Base-by-base conservation (phyloP, 2,113 vertebrate species). In the Aphyosemion australe region DNA sequence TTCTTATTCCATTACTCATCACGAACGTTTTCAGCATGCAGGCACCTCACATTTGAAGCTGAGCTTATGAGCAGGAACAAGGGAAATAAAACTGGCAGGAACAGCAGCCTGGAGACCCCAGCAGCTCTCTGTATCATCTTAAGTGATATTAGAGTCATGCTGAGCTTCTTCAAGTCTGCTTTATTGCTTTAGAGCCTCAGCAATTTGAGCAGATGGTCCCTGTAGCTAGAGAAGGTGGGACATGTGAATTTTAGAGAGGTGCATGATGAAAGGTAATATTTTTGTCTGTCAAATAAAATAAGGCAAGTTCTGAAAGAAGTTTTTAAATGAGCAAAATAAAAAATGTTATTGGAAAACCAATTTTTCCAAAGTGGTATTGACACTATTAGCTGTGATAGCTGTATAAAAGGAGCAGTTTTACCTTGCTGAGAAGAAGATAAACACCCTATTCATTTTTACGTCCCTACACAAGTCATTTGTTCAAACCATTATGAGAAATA, bases 11-110 rank as follows among this genome's bases (percentile, higher is more conserved):
- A 65, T 80, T 79, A 67, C 76, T 85, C 65, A 82, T 75, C 70
- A 63, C 19, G 47, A 47, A 45, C 59, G 32, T 54, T 65, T 80
- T 72, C 64, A 31, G 66, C 59, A 46, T 5, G 56, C 58, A 10
- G 61, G 48, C 49, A 26, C 53, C 54, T 73, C 5, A 8, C 19
- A 37, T 37, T 37, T 43, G 51, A 20, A 65, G 73, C 83, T 65
- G 60, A 69, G 77, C 65, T 79, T 43, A 45, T 75, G 69, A 73
- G 18, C 51, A 32, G 71, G 49, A 61, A 47, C 59, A 11, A 34
- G 87, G 89, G 87, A 85, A 87, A 87, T 88, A 84, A 90, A 77
- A 76, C 19, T 2, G 56, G 55, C 18, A 31, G 21, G 56, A 69
- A 78, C 5, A 14, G 58, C 72, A 59, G 72, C 75, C 54, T 13